These are phyloP conservation scores for Hippocampus barbouri DNA, from an alignment of 2,113 vertebrate genomes.

Conservation along the genomic window DNA sequence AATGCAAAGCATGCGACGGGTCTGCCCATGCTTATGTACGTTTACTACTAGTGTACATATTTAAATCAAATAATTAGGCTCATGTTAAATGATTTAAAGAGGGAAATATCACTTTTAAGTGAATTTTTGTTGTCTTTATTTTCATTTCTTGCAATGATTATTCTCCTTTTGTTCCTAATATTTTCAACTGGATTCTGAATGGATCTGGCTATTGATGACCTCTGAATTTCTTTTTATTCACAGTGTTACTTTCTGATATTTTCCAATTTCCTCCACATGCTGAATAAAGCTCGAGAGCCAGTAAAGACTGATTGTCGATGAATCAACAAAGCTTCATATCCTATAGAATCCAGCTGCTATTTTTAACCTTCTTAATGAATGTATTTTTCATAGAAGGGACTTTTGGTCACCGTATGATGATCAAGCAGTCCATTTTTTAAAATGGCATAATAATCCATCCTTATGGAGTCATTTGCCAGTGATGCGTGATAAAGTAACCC, in stretches of 20 bases:
- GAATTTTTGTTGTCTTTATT: too few species aligned
- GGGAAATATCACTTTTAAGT: too few species aligned
- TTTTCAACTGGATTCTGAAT: too few species aligned
- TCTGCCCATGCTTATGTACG: too few species aligned
- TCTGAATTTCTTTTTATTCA: not conserved
- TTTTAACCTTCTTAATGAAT: constrained; percentile 3
- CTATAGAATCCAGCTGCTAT: constrained; percentile 4
- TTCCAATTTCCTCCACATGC: not conserved
- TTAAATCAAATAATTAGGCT: too few species aligned
- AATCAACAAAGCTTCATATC: not conserved
- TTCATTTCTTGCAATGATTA: too few species aligned
- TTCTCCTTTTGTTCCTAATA: not conserved
- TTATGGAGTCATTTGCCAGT: constrained; percentile 3
- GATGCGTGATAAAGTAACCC: constrained; percentile 11
- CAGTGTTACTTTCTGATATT: not conserved
- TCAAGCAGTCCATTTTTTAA: not conserved
- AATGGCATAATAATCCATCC: not conserved
- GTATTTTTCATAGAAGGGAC: not conserved
- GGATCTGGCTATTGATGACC: not conserved
- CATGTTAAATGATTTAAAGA: too few species aligned
- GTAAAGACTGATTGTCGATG: not conserved
- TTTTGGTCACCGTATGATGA: constrained; percentile 15
- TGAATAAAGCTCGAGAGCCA: not conserved
- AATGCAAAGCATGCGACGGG: too few species aligned
- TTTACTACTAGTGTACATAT: too few species aligned